These are phyloP conservation scores for Carettochelys insculpta DNA, from an alignment of 2,113 vertebrate genomes.

Conservation along the genomic window DNA sequence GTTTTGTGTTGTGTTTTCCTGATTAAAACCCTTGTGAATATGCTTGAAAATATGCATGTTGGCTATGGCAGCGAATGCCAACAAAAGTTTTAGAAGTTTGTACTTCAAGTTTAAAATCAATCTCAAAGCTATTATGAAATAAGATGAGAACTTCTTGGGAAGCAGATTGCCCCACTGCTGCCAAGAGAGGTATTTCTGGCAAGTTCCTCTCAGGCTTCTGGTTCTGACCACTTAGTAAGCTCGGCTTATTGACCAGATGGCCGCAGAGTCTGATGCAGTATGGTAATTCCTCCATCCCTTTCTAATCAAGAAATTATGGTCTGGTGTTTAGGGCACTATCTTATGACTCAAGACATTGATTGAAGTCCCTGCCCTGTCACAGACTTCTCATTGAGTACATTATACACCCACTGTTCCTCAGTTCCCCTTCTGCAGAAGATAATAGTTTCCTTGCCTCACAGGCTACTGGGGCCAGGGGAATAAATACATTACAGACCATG, in stretches of 20 bases:
- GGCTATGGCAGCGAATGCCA: background rate
- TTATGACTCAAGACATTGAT: background rate
- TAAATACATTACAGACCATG: background rate
- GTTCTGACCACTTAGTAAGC: background rate
- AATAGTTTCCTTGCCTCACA: background rate
- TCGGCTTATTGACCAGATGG: background rate
- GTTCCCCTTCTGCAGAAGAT: background rate
- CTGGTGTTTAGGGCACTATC: background rate
- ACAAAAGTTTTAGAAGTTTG: background rate
- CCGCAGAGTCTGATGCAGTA: background rate
- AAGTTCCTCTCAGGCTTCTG: background rate
- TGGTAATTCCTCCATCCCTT: background rate
- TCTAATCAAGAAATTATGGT: fast-evolving
- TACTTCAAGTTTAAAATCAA: background rate
- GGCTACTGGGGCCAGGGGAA: background rate
- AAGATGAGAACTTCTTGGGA: background rate
- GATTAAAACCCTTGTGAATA: background rate
- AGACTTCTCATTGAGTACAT: background rate
- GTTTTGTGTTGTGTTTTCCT: background rate
- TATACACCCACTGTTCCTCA: background rate
- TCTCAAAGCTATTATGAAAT: background rate
- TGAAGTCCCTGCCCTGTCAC: background rate
- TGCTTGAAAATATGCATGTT: background rate
- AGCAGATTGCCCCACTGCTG: background rate
- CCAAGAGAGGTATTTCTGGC: background rate